A percentile compares a stretch with the other conserved stretches of the same genome.
Evolutionary conservation across 2,797 vertebrate genomes (phyloP).

Genomic region (Arremon aurantiirostris): DNA sequence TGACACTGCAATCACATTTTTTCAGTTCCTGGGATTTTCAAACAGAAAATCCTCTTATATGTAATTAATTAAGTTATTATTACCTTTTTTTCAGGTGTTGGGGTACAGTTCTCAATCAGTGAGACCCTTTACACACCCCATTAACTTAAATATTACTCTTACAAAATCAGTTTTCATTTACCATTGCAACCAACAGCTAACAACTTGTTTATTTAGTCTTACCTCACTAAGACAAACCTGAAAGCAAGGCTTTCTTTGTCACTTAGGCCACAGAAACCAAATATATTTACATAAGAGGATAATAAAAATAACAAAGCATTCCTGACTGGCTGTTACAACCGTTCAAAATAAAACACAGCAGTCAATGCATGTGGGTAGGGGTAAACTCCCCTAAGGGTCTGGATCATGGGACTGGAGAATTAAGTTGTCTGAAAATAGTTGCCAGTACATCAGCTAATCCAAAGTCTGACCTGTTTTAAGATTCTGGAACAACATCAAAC

Average conservation of each 20-base stretch:
- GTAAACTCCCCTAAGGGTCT: neutral
- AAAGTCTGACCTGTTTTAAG: neutral
- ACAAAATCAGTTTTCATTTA: neutral
- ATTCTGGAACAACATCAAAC: neutral
- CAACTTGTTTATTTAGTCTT: neutral
- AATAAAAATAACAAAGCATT: neutral
- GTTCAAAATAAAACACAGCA: neutral
- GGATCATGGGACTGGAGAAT: neutral
- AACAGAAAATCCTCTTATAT: neutral
- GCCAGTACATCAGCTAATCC: neutral
- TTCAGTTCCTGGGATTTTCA: neutral
- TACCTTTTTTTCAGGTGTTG: neutral
- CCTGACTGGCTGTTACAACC: neutral
- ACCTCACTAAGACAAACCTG: neutral
- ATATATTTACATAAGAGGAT: neutral
- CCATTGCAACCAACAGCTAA: neutral
- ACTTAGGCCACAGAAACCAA: neutral
- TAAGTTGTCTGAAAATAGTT: neutral
- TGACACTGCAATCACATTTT: neutral
- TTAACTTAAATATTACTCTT: neutral
- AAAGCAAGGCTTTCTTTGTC: neutral
- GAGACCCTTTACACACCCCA: neutral
- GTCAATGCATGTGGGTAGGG: fast-evolving
- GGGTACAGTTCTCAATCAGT: neutral
- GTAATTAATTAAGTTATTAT: neutral